Conservation (phyloP, 2,797 vertebrate genomes). For the Melanotaenia boesemani region DNA sequence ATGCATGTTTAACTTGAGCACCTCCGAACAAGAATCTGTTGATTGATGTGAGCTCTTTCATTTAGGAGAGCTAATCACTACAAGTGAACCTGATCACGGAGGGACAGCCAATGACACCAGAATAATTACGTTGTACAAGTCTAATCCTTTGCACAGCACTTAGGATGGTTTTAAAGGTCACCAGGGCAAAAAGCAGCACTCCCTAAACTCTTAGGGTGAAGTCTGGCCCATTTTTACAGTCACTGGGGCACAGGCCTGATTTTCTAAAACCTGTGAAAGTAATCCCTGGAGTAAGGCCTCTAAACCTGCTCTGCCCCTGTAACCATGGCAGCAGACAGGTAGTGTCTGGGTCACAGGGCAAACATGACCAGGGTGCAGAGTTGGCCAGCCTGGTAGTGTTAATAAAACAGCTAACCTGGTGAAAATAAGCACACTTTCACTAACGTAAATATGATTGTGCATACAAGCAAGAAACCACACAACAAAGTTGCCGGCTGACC, state of each 20-base stretch:
- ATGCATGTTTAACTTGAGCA: slow-evolving; percentile 39
- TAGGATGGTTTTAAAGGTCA: slow-evolving; percentile 76
- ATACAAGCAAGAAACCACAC: neutral
- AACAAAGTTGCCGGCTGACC: neutral
- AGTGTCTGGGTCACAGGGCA: slow-evolving; percentile 87
- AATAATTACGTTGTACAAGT: slow-evolving; percentile 67
- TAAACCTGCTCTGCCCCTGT: slow-evolving; percentile 79
- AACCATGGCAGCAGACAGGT: slow-evolving; percentile 88
- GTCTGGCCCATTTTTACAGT: slow-evolving; percentile 75
- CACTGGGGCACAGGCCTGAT: slow-evolving; percentile 69
- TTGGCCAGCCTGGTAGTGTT: slow-evolving; percentile 39
- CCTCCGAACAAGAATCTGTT: slow-evolving; percentile 25
- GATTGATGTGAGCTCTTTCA: slow-evolving; percentile 25
- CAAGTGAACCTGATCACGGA: slow-evolving; percentile 67
- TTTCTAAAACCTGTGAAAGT: slow-evolving; percentile 76
- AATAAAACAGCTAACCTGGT: slow-evolving; percentile 39
- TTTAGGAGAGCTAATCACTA: slow-evolving; percentile 72
- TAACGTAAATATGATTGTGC: neutral
- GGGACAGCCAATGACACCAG: slow-evolving; percentile 74
- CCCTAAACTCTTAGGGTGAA: slow-evolving; percentile 63
- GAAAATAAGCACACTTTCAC: neutral
- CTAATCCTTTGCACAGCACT: slow-evolving; percentile 78
- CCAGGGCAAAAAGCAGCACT: slow-evolving; percentile 61
- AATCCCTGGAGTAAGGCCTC: slow-evolving; percentile 79
- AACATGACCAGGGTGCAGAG: slow-evolving; percentile 69